These are phyloP conservation scores for Prostheceraeus crozeri DNA, from an alignment of 2,888 invertebrate species.

Conservation along the genomic window DNA sequence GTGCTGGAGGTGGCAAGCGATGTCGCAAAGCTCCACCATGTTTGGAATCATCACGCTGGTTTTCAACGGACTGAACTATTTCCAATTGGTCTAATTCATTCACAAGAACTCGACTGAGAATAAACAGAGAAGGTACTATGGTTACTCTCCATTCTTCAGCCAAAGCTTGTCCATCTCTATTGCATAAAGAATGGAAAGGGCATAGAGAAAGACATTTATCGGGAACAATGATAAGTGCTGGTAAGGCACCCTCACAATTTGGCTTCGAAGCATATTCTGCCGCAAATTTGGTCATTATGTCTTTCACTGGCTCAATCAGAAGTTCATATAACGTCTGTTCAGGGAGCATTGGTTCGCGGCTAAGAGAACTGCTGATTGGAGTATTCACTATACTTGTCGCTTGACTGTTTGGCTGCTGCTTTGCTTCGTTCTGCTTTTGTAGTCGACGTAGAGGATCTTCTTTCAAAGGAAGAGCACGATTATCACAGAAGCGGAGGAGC, in stretches of 20 bases:
- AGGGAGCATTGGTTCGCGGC: too few species aligned
- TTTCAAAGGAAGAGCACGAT: constrained; percentile 16
- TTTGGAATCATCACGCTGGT: constrained; percentile 6
- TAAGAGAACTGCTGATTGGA: neutral
- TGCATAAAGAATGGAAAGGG: neutral
- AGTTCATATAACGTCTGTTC: constrained; percentile 6
- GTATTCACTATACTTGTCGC: neutral
- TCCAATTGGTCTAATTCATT: constrained; percentile 7
- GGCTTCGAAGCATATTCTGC: neutral
- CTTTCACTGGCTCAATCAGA: constrained; percentile 6
- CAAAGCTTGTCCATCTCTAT: neutral
- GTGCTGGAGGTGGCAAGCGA: neutral
- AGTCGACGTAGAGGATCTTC: neutral
- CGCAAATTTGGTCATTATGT: neutral
- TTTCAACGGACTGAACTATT: neutral
- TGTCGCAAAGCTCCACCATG: neutral
- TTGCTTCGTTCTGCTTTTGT: neutral
- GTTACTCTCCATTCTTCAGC: neutral
- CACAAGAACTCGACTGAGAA: neutral
- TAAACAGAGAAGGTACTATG: neutral
- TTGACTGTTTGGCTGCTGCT: neutral
- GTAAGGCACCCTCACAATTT: neutral
- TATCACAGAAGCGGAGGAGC: neutral
- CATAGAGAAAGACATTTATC: constrained; percentile 9
- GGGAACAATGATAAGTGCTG: constrained; percentile 9